A percentile compares a stretch with the other conserved stretches of the same genome.
phyloP scores from a whole-genome alignment of 2,113 vertebrate genomes.

The Indicator indicator region DNA sequence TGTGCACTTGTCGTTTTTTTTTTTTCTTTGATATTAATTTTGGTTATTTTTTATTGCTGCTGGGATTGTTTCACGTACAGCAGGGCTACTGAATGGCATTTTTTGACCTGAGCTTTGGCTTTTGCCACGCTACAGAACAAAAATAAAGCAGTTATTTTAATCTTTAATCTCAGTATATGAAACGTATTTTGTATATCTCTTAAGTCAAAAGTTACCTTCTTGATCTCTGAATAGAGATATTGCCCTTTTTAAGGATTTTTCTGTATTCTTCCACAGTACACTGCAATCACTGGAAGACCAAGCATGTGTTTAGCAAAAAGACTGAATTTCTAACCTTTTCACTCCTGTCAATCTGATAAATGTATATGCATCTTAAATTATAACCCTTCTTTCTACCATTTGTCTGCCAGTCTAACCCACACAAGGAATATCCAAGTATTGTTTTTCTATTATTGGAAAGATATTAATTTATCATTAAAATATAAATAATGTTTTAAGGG shows the following conservation, averaged over 20 bases:
- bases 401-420: neutral
- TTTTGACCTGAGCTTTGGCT: neutral
- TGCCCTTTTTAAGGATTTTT: neutral
- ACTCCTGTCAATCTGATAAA: neutral
- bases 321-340: neutral
- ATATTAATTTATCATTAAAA: neutral
- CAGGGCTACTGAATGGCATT: neutral
- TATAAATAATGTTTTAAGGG: neutral
- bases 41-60: accelerated
- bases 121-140: neutral
- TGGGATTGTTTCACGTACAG: neutral
- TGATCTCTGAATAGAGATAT: neutral
- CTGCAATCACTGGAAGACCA: neutral
- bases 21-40: neutral
- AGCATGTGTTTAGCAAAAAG: neutral
- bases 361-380: neutral
- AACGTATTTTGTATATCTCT: neutral
- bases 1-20: too few relatives aligned
- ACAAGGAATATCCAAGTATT: neutral
- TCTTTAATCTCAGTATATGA: neutral
- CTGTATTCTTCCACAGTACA: neutral
- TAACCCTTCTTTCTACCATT: neutral
- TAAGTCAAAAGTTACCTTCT: neutral
- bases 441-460: neutral
- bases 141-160: neutral